These are phyloP conservation scores for Procapra przewalskii DNA, from an alignment of 2,113 vertebrate species.

Conservation along the genomic window DNA sequence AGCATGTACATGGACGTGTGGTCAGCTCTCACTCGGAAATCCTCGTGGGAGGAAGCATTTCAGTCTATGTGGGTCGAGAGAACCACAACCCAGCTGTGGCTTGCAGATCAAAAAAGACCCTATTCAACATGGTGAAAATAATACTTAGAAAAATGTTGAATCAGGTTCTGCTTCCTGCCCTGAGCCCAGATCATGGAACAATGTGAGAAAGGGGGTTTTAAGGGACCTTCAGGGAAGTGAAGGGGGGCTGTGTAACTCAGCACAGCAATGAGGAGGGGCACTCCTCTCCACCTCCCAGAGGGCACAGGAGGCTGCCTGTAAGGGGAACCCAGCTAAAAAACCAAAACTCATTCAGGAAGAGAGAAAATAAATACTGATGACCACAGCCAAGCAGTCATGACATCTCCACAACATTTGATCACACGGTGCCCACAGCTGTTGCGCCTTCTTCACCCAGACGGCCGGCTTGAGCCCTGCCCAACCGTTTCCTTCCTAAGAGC, in stretches of 20 bases:
- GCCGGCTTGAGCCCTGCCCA: neutral
- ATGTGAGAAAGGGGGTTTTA: neutral
- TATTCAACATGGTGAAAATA: constrained; percentile 34
- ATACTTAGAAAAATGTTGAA: constrained; percentile 32
- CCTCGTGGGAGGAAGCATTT: neutral
- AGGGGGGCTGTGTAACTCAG: neutral
- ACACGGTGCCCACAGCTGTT: neutral
- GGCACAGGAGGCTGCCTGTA: neutral
- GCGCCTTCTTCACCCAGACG: neutral
- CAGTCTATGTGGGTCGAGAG: neutral
- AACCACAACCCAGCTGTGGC: constrained; percentile 38
- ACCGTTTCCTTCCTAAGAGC: neutral
- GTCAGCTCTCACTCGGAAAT: constrained; percentile 36
- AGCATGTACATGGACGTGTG: neutral
- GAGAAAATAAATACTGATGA: neutral
- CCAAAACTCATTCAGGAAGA: neutral
- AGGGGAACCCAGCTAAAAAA: neutral
- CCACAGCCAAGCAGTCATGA: neutral
- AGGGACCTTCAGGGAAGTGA: neutral
- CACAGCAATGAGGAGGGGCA: neutral
- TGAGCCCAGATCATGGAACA: neutral
- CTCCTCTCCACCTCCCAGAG: neutral
- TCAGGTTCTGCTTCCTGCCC: constrained; percentile 49
- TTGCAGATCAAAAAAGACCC: constrained; percentile 38
- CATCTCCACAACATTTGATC: neutral